Evolutionary conservation across 2,113 vertebrate species (phyloP).

Genomic region (Uria lomvia): DNA sequence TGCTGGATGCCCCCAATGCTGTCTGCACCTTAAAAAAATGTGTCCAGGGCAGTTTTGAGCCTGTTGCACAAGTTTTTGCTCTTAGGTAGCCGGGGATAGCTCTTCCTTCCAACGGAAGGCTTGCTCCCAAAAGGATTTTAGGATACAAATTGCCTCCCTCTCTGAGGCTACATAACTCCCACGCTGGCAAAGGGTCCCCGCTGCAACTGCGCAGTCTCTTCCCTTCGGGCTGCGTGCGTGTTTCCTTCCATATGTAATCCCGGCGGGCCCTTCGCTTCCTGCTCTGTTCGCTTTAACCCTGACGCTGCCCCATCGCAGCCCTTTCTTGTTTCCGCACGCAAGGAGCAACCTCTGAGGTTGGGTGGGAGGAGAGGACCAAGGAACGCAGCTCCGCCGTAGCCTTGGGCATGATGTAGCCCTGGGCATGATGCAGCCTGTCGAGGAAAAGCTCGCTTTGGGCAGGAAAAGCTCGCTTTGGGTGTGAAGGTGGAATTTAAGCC

Average conservation of each 20-base stretch:
- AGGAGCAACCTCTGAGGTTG: background rate
- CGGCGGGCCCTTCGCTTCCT: slow-evolving; percentile 16
- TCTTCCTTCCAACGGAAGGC: background rate
- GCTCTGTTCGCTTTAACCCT: background rate
- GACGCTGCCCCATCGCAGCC: background rate
- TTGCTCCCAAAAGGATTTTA: background rate
- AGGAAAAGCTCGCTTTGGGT: background rate
- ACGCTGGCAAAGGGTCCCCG: background rate
- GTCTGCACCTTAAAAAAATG: background rate
- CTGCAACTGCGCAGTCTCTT: background rate
- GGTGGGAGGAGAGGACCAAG: background rate
- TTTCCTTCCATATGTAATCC: slow-evolving; percentile 30
- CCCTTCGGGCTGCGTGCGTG: background rate
- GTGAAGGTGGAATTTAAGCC: background rate
- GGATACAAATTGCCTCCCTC: background rate
- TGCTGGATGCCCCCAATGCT: background rate
- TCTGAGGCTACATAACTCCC: background rate
- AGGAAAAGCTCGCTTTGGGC: background rate
- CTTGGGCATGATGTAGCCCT: background rate
- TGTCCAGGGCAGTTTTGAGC: background rate
- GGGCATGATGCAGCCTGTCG: rapidly evolving
- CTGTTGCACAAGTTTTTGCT: background rate
- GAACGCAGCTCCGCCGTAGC: background rate
- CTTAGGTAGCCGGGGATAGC: background rate
- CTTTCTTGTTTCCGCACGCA: rapidly evolving